These are phyloP conservation scores for Malurus alboscapulatus DNA, from an alignment of 2,113 vertebrate genomes.

Conservation along the genomic window DNA sequence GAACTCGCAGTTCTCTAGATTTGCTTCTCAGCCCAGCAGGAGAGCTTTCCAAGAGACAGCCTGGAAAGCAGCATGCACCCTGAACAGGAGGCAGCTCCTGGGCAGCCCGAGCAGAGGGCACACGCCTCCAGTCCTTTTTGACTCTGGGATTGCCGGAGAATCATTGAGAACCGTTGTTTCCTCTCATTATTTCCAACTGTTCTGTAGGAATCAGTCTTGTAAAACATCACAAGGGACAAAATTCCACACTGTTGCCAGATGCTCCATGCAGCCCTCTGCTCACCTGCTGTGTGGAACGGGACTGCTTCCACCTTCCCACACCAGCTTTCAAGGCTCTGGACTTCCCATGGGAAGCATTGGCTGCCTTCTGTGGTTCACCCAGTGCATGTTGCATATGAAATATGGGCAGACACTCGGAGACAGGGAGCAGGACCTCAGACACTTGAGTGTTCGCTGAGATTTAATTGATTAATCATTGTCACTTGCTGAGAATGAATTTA, in stretches of 20 bases:
- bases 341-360: background rate
- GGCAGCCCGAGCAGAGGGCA: background rate
- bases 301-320: background rate
- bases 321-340: background rate
- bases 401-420: background rate
- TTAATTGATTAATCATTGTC: background rate
- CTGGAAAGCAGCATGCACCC: background rate
- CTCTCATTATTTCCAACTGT: background rate
- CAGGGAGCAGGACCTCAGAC: background rate
- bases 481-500: background rate
- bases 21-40: background rate
- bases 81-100: background rate
- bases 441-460: fast-evolving
- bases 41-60: background rate
- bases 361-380: background rate
- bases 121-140: background rate
- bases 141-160: background rate
- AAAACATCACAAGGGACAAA: fast-evolving
- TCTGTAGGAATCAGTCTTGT: background rate
- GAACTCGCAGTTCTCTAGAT: background rate
- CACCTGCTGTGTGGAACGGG: fast-evolving
- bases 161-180: background rate
- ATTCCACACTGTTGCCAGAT: fast-evolving
- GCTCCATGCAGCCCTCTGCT: background rate
- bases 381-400: fast-evolving